These are phyloP conservation scores for Athene noctua DNA, from an alignment of 2,113 vertebrate species.

Conservation along the genomic window DNA sequence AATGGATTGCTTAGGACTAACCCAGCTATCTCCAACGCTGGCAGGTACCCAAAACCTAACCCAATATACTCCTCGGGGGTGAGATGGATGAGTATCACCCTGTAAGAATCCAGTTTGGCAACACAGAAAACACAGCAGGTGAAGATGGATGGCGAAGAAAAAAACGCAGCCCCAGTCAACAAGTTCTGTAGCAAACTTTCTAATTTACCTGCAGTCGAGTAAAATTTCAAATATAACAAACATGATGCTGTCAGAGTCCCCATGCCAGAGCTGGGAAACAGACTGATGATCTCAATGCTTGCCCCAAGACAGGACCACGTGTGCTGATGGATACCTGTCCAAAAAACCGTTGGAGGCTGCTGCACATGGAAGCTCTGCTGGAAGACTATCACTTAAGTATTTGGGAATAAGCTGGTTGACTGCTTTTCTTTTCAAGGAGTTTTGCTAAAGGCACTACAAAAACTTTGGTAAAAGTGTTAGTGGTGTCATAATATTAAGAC, in stretches of 20 bases:
- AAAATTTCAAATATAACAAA: background rate
- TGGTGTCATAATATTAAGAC: accelerated
- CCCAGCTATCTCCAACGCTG: background rate
- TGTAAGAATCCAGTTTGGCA: background rate
- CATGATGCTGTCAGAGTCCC: background rate
- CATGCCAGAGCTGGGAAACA: accelerated
- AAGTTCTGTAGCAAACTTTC: background rate
- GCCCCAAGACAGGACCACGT: background rate
- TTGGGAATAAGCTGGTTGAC: background rate
- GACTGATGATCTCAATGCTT: background rate
- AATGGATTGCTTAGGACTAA: background rate
- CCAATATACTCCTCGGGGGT: background rate
- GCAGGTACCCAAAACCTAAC: constrained; percentile 35
- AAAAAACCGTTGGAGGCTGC: background rate
- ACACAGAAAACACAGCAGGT: background rate
- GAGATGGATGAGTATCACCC: background rate
- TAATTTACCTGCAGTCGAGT: background rate
- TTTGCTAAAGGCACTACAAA: background rate
- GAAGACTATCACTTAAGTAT: background rate
- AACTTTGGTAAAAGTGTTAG: background rate
- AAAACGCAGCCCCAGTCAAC: background rate
- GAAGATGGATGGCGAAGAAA: background rate
- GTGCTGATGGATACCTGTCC: background rate
- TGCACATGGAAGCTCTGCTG: background rate
- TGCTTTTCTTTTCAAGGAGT: background rate